phyloP scores from a whole-genome alignment of 2,888 invertebrate species.

The Amaurobius ferox region DNA sequence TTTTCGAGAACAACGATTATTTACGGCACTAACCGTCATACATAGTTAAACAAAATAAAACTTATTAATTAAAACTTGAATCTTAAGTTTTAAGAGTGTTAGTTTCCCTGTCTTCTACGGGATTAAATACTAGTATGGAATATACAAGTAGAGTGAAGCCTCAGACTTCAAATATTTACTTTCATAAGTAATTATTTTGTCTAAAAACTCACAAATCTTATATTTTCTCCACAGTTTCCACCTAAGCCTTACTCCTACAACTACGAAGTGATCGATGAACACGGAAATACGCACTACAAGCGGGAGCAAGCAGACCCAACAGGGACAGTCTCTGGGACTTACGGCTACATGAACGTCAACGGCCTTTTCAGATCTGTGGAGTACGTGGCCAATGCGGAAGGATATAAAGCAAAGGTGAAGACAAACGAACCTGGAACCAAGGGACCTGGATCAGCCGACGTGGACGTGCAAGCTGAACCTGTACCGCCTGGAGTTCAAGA shows the following conservation, averaged over 20 bases:
- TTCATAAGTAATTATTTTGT: not conserved
- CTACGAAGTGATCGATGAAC: constrained; percentile 39
- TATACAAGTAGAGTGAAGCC: not conserved
- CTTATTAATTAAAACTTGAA: too few species aligned
- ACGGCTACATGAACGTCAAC: constrained; percentile 44
- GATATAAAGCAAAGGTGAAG: constrained; percentile 57
- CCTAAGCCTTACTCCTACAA: constrained; percentile 56
- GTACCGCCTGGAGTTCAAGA: constrained; percentile 1
- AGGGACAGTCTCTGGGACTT: constrained; percentile 33
- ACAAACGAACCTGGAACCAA: constrained; percentile 54
- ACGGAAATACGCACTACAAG: constrained; percentile 32
- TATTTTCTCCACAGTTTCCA: constrained; percentile 10
- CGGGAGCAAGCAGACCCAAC: constrained; percentile 21
- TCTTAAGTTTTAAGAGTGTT: not conserved
- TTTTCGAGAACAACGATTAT: too few species aligned
- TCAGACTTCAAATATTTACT: not conserved
- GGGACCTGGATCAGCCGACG: constrained; percentile 5
- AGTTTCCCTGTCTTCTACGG: too few species aligned
- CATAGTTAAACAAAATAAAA: too few species aligned
- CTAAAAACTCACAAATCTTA: too few species aligned
- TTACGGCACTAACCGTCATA: too few species aligned
- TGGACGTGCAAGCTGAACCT: constrained; percentile 31
- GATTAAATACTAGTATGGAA: not conserved
- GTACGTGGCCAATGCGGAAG: constrained; percentile 24
- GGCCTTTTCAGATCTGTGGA: constrained; percentile 50